Evolutionary conservation across 2,888 invertebrate genomes (phyloP).

Genomic region (Callyntrura sp.): DNA sequence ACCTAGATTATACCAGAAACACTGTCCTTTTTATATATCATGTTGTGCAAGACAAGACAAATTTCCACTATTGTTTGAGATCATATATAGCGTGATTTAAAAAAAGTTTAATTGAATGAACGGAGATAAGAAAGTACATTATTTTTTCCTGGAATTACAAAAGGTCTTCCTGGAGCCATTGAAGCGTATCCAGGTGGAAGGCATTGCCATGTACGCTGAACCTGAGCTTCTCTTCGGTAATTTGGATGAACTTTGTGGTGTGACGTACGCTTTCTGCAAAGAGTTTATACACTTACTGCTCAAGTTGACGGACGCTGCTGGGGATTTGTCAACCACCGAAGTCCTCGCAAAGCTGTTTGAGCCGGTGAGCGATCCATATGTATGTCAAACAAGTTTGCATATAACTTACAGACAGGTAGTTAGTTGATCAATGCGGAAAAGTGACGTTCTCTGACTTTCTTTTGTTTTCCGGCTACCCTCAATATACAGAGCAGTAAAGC

Average conservation of each 20-base stretch:
- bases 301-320: slow-evolving; percentile 86
- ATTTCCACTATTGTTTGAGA: no score
- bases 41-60: no score
- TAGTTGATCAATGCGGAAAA: not conserved
- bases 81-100: no score
- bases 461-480: not conserved
- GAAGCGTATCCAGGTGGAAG: slow-evolving; percentile 89
- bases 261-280: slow-evolving; percentile 88
- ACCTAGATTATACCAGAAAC: no score
- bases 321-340: slow-evolving; percentile 87
- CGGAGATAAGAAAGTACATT: no score
- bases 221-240: slow-evolving; percentile 89
- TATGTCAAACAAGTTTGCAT: not conserved
- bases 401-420: not conserved
- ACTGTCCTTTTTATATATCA: no score
- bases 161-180: slow-evolving; percentile 89
- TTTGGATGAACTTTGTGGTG: slow-evolving; percentile 88
- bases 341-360: slow-evolving; percentile 87
- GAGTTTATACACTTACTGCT: slow-evolving; percentile 87
- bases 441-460: not conserved
- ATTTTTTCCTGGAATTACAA: not conserved
- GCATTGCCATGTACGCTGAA: slow-evolving; percentile 88
- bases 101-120: no score
- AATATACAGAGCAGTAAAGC: slow-evolving; percentile 86
- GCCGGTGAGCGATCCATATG: slow-evolving; percentile 85